phyloP scores from a whole-genome alignment of 2,888 invertebrate genomes.

The Glaucopsyche alexis region DNA sequence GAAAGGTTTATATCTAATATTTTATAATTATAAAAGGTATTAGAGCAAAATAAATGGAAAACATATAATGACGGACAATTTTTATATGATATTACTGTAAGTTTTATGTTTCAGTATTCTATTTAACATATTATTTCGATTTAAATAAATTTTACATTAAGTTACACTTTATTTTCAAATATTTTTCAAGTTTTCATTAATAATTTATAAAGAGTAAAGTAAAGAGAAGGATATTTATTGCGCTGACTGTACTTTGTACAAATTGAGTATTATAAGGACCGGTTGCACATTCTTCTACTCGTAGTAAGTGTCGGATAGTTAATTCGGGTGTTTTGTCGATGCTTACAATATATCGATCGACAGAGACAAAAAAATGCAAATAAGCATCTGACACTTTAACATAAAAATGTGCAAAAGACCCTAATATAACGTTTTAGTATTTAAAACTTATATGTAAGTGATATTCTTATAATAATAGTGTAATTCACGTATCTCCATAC shows the following conservation, averaged over 20 bases:
- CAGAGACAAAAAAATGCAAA: too few species aligned
- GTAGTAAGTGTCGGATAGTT: too few species aligned
- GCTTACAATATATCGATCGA: too few species aligned
- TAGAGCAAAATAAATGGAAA: neutral
- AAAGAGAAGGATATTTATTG: neutral
- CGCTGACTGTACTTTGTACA: constrained; percentile 24
- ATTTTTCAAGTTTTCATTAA: neutral
- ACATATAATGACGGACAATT: neutral
- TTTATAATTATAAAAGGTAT: too few species aligned
- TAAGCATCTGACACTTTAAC: too few species aligned
- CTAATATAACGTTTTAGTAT: neutral
- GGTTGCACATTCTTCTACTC: too few species aligned
- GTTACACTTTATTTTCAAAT: neutral
- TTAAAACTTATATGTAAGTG: constrained; percentile 13
- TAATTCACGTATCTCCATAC: constrained; percentile 23
- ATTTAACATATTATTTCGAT: too few species aligned
- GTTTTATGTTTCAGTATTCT: neutral
- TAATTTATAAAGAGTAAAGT: neutral
- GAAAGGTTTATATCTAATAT: neutral
- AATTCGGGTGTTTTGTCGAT: too few species aligned
- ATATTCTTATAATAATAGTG: constrained; percentile 16
- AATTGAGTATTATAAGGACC: neutral
- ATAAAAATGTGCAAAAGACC: too few species aligned
- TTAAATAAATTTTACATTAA: neutral
- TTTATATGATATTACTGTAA: neutral